Evolutionary conservation across 2,113 vertebrate genomes (phyloP).

Genomic region (Chloroceryle aenea): DNA sequence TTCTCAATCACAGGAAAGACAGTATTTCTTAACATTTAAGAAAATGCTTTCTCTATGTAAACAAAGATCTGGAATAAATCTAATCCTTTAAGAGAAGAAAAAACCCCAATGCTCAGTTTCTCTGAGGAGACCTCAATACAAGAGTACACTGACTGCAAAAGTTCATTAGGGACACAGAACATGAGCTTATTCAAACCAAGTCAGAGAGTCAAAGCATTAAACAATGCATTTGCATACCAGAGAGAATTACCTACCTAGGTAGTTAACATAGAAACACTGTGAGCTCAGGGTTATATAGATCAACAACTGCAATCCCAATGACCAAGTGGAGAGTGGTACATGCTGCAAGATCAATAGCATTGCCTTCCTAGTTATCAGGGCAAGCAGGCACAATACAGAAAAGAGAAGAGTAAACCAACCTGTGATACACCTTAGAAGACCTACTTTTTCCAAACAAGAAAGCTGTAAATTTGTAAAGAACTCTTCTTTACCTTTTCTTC

Average conservation of each 20-base stretch:
- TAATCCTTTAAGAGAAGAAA: background rate
- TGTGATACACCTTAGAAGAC: background rate
- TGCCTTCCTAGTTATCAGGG: background rate
- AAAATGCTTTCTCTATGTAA: background rate
- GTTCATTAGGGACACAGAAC: background rate
- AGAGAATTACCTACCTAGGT: background rate
- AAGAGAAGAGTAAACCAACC: background rate
- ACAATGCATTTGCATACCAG: background rate
- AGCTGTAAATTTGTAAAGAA: background rate
- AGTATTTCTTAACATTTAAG: background rate
- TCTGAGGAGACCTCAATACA: background rate
- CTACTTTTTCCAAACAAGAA: background rate
- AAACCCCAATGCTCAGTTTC: background rate
- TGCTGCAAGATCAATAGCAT: background rate
- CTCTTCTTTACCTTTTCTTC: background rate
- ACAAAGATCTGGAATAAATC: background rate
- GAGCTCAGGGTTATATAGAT: background rate
- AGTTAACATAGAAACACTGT: background rate
- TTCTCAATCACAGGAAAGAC: no score
- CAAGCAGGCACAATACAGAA: background rate
- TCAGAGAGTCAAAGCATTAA: slow-evolving; percentile 1
- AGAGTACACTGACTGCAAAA: background rate
- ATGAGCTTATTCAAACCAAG: background rate
- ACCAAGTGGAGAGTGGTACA: background rate
- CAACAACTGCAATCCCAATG: background rate